Evolutionary conservation across 2,888 invertebrate genomes (phyloP).

Genomic region (Apoda limacodes): DNA sequence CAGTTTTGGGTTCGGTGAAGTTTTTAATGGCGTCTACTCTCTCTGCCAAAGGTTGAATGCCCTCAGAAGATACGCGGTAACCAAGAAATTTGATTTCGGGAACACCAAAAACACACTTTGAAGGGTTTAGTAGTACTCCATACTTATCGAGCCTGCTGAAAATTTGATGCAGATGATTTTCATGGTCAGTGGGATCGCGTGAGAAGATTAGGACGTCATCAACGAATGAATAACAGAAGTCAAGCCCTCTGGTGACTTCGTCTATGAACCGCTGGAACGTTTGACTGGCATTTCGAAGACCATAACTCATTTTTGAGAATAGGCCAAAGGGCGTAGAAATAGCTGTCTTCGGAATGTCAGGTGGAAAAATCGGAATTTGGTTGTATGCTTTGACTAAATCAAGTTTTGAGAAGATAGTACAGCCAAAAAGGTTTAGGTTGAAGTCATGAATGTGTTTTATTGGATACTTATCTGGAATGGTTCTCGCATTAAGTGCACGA

Average conservation of each 20-base stretch:
- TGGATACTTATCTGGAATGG: constrained; percentile 8
- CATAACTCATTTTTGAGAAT: constrained; percentile 1
- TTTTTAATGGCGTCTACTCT: constrained; percentile 6
- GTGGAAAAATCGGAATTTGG: constrained; percentile 29
- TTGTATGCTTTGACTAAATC: constrained; percentile 25
- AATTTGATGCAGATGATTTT: constrained; percentile 7
- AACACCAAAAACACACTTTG: constrained; percentile 15
- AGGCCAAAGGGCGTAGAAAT: constrained; percentile 23
- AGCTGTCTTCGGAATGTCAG: constrained; percentile 28
- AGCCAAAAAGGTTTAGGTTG: constrained; percentile 6
- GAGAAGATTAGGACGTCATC: constrained; percentile 13
- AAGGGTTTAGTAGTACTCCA: constrained; percentile 13
- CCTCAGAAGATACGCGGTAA: constrained; percentile 6
- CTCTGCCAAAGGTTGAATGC: too few relatives aligned
- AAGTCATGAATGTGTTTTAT: constrained; percentile 9
- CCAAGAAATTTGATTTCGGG: constrained; percentile 14
- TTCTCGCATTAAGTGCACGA: constrained; percentile 6
- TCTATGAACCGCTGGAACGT: constrained; percentile 25
- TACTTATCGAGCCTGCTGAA: constrained; percentile 11
- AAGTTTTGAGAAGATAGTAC: constrained; percentile 4
- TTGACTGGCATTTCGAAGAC: constrained; percentile 24
- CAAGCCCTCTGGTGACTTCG: constrained; percentile 11
- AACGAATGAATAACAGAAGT: constrained; percentile 12
- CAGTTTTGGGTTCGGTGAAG: constrained; percentile 15
- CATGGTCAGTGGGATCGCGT: constrained; percentile 4